phyloP scores from a whole-genome alignment of 2,113 vertebrate species.

The Pelecanoides urinatrix region DNA sequence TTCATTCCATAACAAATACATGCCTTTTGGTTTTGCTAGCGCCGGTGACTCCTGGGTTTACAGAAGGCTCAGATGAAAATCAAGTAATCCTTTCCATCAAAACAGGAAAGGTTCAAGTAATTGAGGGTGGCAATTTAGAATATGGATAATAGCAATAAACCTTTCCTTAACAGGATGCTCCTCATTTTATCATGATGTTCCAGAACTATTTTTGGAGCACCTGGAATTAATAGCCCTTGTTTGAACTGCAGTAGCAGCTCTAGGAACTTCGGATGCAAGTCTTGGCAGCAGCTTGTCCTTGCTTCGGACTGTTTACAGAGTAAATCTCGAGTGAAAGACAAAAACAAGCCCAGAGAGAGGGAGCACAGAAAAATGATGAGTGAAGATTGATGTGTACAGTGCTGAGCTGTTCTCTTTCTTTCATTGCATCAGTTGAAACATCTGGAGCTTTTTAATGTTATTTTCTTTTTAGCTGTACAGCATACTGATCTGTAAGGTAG shows the following conservation, averaged over 20 bases:
- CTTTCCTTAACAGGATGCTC: background rate
- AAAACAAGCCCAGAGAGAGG: background rate
- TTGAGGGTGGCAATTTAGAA: background rate
- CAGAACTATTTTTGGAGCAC: background rate
- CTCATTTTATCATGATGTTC: background rate
- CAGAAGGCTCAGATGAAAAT: background rate
- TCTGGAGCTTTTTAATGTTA: constrained; percentile 31
- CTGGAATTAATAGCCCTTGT: background rate
- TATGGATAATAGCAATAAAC: background rate
- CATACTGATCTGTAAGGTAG: background rate
- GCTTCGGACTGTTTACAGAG: background rate
- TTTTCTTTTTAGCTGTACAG: constrained; percentile 8
- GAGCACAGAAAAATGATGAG: background rate
- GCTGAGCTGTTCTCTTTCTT: background rate
- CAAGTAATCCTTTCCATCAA: background rate
- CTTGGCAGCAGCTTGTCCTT: constrained; percentile 33
- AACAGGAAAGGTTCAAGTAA: background rate
- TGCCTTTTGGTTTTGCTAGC: background rate
- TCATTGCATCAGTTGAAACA: constrained; percentile 18
- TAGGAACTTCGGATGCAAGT: background rate
- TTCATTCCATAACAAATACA: background rate
- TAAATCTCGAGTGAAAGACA: background rate
- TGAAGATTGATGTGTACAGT: background rate
- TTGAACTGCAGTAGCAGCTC: background rate
- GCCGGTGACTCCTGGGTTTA: background rate